phyloP scores from a whole-genome alignment of 2,113 vertebrate genomes.

The Cygnus atratus region DNA sequence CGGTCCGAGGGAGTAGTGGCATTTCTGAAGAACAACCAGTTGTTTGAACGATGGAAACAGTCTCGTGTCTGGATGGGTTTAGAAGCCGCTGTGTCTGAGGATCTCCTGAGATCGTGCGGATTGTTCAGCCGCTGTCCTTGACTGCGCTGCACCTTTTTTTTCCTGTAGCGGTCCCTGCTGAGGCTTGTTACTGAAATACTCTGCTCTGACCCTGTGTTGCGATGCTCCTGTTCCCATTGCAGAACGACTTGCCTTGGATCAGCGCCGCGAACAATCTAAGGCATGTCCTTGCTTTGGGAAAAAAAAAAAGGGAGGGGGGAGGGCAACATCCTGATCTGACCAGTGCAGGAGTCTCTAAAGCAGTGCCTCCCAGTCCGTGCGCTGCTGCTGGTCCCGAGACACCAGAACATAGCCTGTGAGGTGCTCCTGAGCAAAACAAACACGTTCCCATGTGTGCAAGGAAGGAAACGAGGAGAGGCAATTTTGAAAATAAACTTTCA shows the following conservation, averaged over 20 bases:
- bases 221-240: background rate
- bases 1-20: fast-evolving
- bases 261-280: fast-evolving
- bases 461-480: background rate
- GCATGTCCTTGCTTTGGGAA: background rate
- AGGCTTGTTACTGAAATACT: background rate
- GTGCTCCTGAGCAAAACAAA: background rate
- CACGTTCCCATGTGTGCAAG: fast-evolving
- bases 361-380: background rate
- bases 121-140: background rate
- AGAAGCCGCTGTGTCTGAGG: background rate
- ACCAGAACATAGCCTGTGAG: background rate
- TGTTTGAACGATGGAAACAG: background rate
- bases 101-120: background rate
- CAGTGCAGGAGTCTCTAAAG: background rate
- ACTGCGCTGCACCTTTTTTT: background rate
- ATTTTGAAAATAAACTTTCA: background rate
- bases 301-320: background rate
- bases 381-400: background rate
- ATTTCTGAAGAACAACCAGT: background rate
- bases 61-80: background rate
- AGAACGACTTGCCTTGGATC: background rate
- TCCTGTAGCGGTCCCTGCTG: background rate
- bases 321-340: background rate
- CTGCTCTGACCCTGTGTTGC: background rate